phyloP scores from a whole-genome alignment of 2,888 invertebrate species.

The Cosmopolites sordidus region DNA sequence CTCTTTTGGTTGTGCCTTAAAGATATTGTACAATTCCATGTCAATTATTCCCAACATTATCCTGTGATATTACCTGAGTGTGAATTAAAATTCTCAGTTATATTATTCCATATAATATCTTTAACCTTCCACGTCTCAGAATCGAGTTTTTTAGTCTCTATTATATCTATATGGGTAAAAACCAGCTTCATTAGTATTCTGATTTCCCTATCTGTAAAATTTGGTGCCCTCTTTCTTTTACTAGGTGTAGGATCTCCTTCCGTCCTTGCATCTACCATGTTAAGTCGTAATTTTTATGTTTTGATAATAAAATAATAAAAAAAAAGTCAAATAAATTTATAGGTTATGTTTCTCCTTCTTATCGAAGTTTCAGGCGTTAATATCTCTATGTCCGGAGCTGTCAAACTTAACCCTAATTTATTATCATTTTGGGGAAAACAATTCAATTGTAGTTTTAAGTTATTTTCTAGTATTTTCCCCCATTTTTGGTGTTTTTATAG shows the following conservation, averaged over 20 bases:
- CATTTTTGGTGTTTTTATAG: not conserved
- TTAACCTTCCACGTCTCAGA: slow-evolving; percentile 22
- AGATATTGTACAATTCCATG: not conserved
- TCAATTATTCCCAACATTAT: too few relatives aligned
- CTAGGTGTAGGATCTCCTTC: not conserved
- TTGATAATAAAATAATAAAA: too few relatives aligned
- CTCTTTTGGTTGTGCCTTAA: slow-evolving; percentile 15
- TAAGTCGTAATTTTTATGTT: too few relatives aligned
- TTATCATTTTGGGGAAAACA: not conserved
- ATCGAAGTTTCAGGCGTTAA: too few relatives aligned
- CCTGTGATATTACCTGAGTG: too few relatives aligned
- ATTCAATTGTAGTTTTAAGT: not conserved
- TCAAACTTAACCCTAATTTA: not conserved
- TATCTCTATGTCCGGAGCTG: too few relatives aligned
- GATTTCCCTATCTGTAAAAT: slow-evolving; percentile 22
- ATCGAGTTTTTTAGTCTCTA: slow-evolving; percentile 22
- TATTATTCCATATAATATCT: slow-evolving; percentile 19
- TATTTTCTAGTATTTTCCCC: not conserved
- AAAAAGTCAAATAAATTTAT: too few relatives aligned
- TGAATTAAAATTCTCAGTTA: slow-evolving; percentile 18
- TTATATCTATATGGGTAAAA: slow-evolving; percentile 19
- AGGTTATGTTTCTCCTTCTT: too few relatives aligned
- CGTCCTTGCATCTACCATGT: not conserved
- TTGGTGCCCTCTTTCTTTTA: slow-evolving; percentile 19
- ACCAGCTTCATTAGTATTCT: slow-evolving; percentile 17